These are phyloP conservation scores for Lathamus discolor DNA, from an alignment of 2,113 vertebrate species.

Conservation along the genomic window DNA sequence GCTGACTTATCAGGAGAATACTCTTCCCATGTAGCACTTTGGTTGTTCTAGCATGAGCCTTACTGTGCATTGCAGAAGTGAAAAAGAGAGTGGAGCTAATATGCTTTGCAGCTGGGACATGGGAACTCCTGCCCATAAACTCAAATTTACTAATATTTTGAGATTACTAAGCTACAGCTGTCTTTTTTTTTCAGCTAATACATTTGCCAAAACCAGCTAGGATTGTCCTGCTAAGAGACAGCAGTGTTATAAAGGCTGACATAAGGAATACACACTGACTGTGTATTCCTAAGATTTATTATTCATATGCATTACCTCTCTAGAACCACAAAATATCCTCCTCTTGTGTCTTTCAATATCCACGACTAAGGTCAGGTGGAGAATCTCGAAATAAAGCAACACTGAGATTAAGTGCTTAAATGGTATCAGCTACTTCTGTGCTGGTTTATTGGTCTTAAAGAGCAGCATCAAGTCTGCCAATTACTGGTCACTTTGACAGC, in stretches of 20 bases:
- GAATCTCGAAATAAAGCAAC: background rate
- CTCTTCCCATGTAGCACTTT: background rate
- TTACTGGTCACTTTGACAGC: background rate
- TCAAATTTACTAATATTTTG: background rate
- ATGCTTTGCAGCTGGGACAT: background rate
- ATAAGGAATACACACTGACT: background rate
- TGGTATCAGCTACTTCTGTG: background rate
- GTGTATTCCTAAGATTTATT: background rate
- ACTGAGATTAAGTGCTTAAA: background rate
- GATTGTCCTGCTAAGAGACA: background rate
- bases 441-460: background rate
- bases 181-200: background rate
- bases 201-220: background rate
- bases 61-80: background rate
- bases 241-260: background rate
- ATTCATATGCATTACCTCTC: background rate
- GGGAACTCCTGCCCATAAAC: background rate
- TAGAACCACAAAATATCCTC: background rate
- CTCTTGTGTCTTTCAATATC: background rate
- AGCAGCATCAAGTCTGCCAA: background rate
- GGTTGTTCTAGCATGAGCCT: background rate
- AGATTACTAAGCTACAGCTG: background rate
- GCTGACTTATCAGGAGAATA: background rate
- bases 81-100: background rate
- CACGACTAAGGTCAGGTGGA: background rate